Base-by-base conservation (phyloP, 2,888 invertebrate genomes). In the Adelphocoris suturalis region DNA sequence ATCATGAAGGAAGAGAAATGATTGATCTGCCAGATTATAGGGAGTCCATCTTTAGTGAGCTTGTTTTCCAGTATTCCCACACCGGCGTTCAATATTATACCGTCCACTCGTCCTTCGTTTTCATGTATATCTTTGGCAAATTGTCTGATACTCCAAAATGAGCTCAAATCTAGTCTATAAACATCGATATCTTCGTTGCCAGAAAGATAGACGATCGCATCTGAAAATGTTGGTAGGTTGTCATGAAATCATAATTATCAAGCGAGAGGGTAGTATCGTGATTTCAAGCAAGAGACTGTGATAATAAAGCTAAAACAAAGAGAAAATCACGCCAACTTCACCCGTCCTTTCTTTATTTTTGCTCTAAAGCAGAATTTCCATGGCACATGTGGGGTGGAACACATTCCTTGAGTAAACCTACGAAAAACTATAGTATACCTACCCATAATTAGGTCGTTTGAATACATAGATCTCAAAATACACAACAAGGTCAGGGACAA, bases 1-100 rank as follows among this genome's bases (percentile, higher is more conserved):
- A 90, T 78, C 61, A 90, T 46, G 46, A 90, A 23, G 16, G 90
- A 27, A 14, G 90, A 76, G 23, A 86, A 78, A 13, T 90, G 86
- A 37, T 90, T 90, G 37, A 90, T 75, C 48, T 90, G 90, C 90
- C 90, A 90, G n/a, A 85, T 86, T 19, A 90, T 78, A 19, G 90
- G 90, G 16, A 90, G 86, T 5, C 82, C 86, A 28, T 90, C 90
- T 46, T 85, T 78, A 5, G 90, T 90, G 27, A 75, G 16, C 37
- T 76, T 86, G 55, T 86, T 85, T 37, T 86, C 55, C 28, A 90
- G 27, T 19, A 90, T 23, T 16, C 90, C 90, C 16, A 86, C 57
- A 0, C 90, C 90, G 11, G 86, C 90, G 57, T 90, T 90, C 57
- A 90, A 80, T 19, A 90, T 86, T 0, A 90, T 47, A 14, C 81